Percentiles rank a stretch among this genome's conserved stretches.
These are phyloP conservation scores for Liasis olivaceus DNA, from an alignment of 2,797 vertebrate genomes.

Conservation along the genomic window DNA sequence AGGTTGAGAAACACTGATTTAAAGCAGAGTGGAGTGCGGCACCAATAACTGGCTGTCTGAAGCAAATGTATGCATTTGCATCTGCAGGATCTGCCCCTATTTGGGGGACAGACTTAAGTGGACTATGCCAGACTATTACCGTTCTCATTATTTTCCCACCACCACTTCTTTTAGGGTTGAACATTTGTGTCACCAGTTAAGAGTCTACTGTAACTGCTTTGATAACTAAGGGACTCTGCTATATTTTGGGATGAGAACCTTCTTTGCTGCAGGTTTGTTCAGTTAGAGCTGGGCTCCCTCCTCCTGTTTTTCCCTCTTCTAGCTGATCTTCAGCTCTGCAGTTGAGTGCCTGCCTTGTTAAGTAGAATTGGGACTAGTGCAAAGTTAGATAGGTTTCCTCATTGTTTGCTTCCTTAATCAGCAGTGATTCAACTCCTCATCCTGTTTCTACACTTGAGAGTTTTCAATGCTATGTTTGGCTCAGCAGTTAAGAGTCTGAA, in stretches of 20 bases:
- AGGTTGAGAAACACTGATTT: background rate
- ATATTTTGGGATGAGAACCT: background rate
- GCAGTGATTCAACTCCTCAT: background rate
- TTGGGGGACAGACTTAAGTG: background rate
- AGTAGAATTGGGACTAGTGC: background rate
- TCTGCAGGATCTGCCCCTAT: background rate
- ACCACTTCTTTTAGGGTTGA: background rate
- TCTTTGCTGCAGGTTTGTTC: background rate
- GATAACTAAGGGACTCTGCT: background rate
- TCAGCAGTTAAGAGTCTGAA: background rate
- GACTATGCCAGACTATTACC: background rate
- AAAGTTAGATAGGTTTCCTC: background rate
- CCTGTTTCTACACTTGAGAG: background rate
- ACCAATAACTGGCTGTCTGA: background rate
- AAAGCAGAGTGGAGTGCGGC: background rate
- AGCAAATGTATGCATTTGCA: background rate
- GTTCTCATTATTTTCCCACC: background rate
- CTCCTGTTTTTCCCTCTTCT: background rate
- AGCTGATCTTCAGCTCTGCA: background rate
- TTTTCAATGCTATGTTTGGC: background rate
- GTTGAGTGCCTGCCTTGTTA: background rate
- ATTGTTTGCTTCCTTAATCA: background rate
- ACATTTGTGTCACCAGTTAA: background rate
- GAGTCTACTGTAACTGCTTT: background rate
- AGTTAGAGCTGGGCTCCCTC: background rate